Base-by-base conservation (phyloP, 2,888 invertebrate species). In the Xanthorhoe spadicearia region DNA sequence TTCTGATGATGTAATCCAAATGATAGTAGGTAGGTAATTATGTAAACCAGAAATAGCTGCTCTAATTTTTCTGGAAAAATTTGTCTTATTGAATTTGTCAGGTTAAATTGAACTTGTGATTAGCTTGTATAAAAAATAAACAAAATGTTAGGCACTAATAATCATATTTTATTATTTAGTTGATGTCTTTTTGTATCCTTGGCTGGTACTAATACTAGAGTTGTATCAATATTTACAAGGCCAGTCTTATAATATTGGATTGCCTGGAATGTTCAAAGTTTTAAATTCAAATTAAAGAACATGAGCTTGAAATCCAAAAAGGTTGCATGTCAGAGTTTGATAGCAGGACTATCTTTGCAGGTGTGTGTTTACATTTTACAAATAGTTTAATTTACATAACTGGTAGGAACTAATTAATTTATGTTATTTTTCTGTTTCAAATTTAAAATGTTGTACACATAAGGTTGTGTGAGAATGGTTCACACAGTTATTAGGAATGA, bases 161-260 rank as follows among this genome's bases (percentile, higher is more conserved):
- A 23, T 38, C 8, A 38, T 38, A 38, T 38, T 38, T 38, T 38
- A 43, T 43, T 3, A n/a, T 46, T 10, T 46, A 53, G 46, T 53
- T 61, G 5, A 46, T 38, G 19, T 61, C 18, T 10, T 49, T 61
- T 61, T 59, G 28, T 32, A 49, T 49, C 35, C 38, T 61, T 49
- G 61, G 35, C 48, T 49, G 48, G 46, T 6, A 23, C 15, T 48
- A 23, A 19, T 49, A 60, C 49, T 48, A 18, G 6, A 46, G 17
- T 32, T 55, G 9, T 38, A 50, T 55, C 55, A 62, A 62, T 55
- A 62, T 2, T 49, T 49, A 51, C 61, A 55, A 62, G 61, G 55
- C 38, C 61, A 55, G 15, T 23, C 19, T 50, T 50, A 55, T 49
- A 48, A 49, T 55, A 35, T 54, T 49, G 18, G 19, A 13, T 43